phyloP scores from a whole-genome alignment of 2,797 vertebrate genomes.

The Amniataba percoides region DNA sequence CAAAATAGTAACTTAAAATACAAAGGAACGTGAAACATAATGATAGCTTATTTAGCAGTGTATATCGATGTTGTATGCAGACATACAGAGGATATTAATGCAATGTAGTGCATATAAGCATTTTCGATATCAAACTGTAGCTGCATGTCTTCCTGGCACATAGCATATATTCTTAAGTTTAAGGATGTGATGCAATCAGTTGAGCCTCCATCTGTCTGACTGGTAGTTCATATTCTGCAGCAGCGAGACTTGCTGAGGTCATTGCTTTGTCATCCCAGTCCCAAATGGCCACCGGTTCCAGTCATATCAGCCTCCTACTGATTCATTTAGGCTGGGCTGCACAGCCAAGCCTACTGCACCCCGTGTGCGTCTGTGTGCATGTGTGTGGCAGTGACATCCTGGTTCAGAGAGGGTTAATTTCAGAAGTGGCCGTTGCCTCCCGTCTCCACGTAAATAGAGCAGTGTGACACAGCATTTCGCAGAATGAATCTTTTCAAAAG shows the following conservation, averaged over 20 bases:
- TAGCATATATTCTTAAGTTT: neutral
- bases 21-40: neutral
- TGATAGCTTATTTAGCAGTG: slow-evolving; percentile 4
- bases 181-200: slow-evolving; percentile 42
- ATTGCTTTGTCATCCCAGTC: slow-evolving; percentile 80
- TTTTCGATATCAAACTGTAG: neutral
- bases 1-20: neutral
- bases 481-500: slow-evolving; percentile 70
- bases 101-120: neutral
- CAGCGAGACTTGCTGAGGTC: slow-evolving; percentile 58
- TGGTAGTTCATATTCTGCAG: slow-evolving; percentile 49
- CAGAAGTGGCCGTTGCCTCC: slow-evolving; percentile 79
- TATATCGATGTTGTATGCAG: neutral
- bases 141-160: slow-evolving; percentile 13
- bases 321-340: slow-evolving; percentile 80
- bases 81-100: neutral
- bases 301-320: slow-evolving; percentile 83
- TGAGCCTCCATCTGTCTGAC: slow-evolving; percentile 48
- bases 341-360: slow-evolving; percentile 53
- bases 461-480: slow-evolving; percentile 72
- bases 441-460: slow-evolving; percentile 69
- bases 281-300: slow-evolving; percentile 67
- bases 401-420: slow-evolving; percentile 82
- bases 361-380: slow-evolving; percentile 39
- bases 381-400: slow-evolving; percentile 69